A percentile compares a stretch with the other conserved stretches of the same genome.
These are phyloP conservation scores for Campylomormyrus numenius DNA, from an alignment of 2,113 vertebrate genomes.

Conservation along the genomic window DNA sequence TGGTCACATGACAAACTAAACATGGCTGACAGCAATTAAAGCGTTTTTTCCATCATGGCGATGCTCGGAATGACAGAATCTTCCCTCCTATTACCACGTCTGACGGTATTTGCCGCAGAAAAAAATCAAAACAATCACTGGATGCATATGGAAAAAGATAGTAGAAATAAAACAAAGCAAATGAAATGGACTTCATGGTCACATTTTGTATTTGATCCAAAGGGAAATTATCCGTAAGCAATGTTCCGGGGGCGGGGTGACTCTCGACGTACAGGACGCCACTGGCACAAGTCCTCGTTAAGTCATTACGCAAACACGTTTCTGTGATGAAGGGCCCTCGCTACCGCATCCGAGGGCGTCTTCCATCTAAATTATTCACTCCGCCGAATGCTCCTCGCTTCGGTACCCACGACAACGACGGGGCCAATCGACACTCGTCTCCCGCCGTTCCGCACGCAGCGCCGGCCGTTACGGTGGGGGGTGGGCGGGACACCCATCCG, in stretches of 20 bases:
- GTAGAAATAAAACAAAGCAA: neutral
- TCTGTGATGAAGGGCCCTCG: neutral
- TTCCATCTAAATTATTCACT: conserved; percentile 24
- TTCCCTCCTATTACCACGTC: neutral
- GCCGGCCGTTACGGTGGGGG: neutral
- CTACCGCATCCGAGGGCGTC: neutral
- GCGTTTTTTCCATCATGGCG: neutral
- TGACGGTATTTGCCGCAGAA: neutral
- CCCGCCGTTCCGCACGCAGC: too few relatives aligned
- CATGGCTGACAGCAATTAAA: conserved; percentile 31
- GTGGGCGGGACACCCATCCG: neutral
- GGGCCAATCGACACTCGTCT: neutral
- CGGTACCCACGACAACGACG: neutral
- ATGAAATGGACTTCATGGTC: neutral
- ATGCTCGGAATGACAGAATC: neutral
- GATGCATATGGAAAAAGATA: neutral
- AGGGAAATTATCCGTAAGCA: neutral
- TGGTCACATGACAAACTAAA: conserved; percentile 26
- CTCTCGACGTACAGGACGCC: neutral
- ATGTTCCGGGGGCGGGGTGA: neutral
- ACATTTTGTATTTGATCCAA: neutral
- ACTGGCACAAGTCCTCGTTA: neutral
- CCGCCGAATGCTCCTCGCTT: conserved; percentile 19
- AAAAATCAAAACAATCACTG: neutral
- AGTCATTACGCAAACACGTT: neutral